phyloP scores from a whole-genome alignment of 2,797 vertebrate genomes.

The Phoxinus dragarum region DNA sequence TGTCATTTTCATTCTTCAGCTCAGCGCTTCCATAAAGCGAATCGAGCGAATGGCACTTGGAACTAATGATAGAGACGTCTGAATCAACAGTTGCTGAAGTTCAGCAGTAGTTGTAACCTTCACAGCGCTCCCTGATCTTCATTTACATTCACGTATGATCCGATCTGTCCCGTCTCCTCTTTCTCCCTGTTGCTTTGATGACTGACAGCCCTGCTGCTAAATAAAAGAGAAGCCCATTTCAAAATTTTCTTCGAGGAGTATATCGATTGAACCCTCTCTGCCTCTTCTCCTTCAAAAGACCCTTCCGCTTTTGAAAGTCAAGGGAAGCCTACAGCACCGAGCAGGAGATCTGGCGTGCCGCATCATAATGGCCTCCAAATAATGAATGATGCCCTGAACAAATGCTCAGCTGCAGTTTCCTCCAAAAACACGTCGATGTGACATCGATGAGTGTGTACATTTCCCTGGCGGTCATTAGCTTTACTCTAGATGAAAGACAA shows the following conservation, averaged over 20 bases:
- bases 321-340: slow-evolving; percentile 18
- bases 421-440: slow-evolving; percentile 2
- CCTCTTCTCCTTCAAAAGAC: slow-evolving; percentile 41
- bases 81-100: slow-evolving; percentile 15
- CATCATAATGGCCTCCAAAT: slow-evolving; percentile 32
- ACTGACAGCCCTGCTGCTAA: slow-evolving; percentile 39
- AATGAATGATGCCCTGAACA: slow-evolving; percentile 17
- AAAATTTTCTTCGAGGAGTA: slow-evolving; percentile 13
- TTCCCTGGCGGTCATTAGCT: slow-evolving; percentile 3
- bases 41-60: background rate
- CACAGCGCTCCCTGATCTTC: background rate
- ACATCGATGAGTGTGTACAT: background rate
- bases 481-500: slow-evolving; percentile 22
- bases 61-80: background rate
- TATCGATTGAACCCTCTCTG: slow-evolving; percentile 50
- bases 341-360: slow-evolving; percentile 17
- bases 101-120: slow-evolving; percentile 25
- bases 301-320: slow-evolving; percentile 40
- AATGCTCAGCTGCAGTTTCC: slow-evolving; percentile 4
- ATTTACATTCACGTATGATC: slow-evolving; percentile 43
- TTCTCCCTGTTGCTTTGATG: slow-evolving; percentile 8
- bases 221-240: slow-evolving; percentile 41
- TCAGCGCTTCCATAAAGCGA: background rate
- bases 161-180: background rate
- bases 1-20: background rate